Evolutionary conservation across 2,888 invertebrate genomes (phyloP).

Genomic region (Allolobophora icterica): DNA sequence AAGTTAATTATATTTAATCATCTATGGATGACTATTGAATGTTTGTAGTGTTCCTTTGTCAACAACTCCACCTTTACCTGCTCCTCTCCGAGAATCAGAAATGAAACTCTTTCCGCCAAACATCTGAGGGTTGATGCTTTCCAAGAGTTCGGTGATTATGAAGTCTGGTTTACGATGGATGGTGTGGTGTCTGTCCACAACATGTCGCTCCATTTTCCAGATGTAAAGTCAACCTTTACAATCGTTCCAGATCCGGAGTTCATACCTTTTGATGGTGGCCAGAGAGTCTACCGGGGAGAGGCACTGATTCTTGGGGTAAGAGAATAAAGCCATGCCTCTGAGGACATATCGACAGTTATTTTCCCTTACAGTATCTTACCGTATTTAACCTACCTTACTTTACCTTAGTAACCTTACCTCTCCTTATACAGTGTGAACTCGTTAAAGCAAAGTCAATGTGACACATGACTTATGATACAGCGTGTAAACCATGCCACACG

Average conservation of each 20-base stretch:
- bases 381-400: background rate
- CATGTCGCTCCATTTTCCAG: slow-evolving; percentile 84
- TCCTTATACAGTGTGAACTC: too few relatives aligned
- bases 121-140: background rate
- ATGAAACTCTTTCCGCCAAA: background rate
- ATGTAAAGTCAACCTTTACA: slow-evolving; percentile 77
- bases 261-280: slow-evolving; percentile 76
- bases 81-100: background rate
- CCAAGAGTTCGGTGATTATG: background rate
- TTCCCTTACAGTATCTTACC: background rate
- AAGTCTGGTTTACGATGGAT: slow-evolving; percentile 42
- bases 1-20: background rate
- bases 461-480: too few relatives aligned
- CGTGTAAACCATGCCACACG: too few relatives aligned
- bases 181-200: slow-evolving; percentile 68
- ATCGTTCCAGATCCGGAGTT: slow-evolving; percentile 79
- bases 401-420: too few relatives aligned
- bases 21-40: background rate
- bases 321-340: background rate
- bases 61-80: background rate
- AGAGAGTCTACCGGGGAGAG: slow-evolving; percentile 69
- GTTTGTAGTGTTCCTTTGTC: slow-evolving; percentile 19
- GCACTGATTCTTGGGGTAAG: slow-evolving; percentile 43
- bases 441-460: too few relatives aligned
- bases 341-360: background rate